Evolutionary conservation across 1,140 invertebrate species (phyloP).

Genomic region (Steinernema feltiae): DNA sequence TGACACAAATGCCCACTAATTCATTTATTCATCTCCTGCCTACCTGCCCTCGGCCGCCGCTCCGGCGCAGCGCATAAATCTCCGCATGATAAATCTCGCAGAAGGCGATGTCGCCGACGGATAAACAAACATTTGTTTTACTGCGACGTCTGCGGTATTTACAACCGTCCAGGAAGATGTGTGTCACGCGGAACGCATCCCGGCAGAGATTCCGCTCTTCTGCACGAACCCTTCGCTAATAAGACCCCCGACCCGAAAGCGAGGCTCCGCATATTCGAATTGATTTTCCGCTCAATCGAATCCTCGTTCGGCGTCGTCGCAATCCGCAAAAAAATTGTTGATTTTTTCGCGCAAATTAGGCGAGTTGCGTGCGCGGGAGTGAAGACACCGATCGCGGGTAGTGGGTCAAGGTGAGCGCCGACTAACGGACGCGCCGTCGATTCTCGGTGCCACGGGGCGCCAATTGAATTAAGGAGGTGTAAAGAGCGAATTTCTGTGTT

Average conservation of each 20-base stretch:
- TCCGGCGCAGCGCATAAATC: background rate
- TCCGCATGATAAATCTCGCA: background rate
- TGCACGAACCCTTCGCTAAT: background rate
- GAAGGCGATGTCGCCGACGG: background rate
- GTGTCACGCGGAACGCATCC: background rate
- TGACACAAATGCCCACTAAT: constrained; percentile 11
- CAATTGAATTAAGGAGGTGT: background rate
- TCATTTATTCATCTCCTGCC: background rate
- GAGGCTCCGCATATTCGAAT: background rate
- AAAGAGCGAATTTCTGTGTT: background rate
- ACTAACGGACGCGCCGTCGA: background rate
- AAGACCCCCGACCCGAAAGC: background rate
- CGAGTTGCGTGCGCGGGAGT: background rate
- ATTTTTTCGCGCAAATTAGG: constrained; percentile 10
- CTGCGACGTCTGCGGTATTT: background rate
- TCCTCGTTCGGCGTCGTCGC: background rate
- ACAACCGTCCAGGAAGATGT: background rate
- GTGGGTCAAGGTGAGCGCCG: background rate
- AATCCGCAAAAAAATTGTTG: background rate
- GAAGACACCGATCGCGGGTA: constrained; percentile 7
- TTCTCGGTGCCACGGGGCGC: background rate
- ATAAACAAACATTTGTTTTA: constrained; percentile 1
- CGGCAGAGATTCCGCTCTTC: background rate
- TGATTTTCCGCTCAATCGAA: background rate
- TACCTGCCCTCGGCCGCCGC: background rate